Evolutionary conservation across 2,113 vertebrate genomes (phyloP), one percentile per base, ranked within the genome.

Genomic region (Ciconia stormi): DNA sequence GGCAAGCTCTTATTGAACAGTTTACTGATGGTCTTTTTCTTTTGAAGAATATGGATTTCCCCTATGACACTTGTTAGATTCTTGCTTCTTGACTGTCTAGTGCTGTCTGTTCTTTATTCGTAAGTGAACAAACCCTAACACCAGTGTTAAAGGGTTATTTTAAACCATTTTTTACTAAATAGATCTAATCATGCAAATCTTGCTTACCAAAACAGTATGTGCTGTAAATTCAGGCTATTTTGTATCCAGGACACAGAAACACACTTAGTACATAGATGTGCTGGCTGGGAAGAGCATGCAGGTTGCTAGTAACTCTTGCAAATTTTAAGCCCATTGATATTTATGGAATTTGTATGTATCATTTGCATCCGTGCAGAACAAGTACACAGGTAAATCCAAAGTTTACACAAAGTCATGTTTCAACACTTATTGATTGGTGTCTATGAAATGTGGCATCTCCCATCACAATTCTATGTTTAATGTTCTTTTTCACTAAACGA

Each of bases 181-280:
- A 93, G 81, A 83, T 44, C 34, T 95, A 56, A 73, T 90, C 10
- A 17, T 46, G 69, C 42, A 95, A 78, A 91, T 76, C 52, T 67
- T 65, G 27, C 66, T 72, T 77, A 79, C n/a, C 52, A 47, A 87
- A 93, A 66, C 3, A 88, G 25, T 76, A 62, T 53, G 23, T 59
- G 67, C 81, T 95, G 18, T 89, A 93, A 94, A 89, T 82, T 77
- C 79, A 96, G 67, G 20, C 85, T 67, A 11, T 27, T 86, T 87
- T 92, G 20, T 90, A 80, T 87, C 79, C 38, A 14, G 8, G 81
- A 30, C 46, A 44, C n/a, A 83, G 58, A 86, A 82, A 91, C 59
- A 62, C n/a, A 34, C 21, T 42, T 55, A 53, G 18, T 73, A 47
- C 26, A 21, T 49, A 55, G 17, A 59, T 40, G 10, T 47, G 53